Evolutionary conservation across 2,797 vertebrate species (phyloP).

Genomic region (Bufotes viridis): DNA sequence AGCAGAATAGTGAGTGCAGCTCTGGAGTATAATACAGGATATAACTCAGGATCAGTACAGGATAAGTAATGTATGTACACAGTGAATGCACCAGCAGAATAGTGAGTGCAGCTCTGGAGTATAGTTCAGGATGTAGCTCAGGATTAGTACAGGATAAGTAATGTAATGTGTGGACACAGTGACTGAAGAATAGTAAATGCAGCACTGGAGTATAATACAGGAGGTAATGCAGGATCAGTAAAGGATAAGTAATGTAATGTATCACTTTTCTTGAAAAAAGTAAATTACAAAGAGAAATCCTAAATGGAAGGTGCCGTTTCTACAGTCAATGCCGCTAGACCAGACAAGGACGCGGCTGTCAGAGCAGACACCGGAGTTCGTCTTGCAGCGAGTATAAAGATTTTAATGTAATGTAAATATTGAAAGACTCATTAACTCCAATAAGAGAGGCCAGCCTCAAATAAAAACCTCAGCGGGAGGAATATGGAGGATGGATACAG

Average conservation of each 20-base stretch:
- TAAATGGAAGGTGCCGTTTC: neutral
- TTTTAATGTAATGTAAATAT: conserved; percentile 23
- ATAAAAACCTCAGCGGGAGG: neutral
- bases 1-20: too few relatives aligned
- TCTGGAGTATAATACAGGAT: too few relatives aligned
- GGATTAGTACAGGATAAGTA: too few relatives aligned
- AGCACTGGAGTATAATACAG: neutral
- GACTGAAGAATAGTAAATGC: too few relatives aligned
- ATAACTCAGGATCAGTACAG: too few relatives aligned
- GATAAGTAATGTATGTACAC: too few relatives aligned
- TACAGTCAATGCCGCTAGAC: neutral
- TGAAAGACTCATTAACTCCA: conserved; percentile 16
- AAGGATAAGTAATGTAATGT: too few relatives aligned
- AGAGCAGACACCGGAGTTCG: neutral
- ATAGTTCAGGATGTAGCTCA: too few relatives aligned
- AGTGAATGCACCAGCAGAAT: too few relatives aligned
- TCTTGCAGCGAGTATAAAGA: neutral
- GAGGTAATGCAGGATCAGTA: neutral
- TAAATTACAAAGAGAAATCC: neutral
- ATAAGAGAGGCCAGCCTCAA: neutral
- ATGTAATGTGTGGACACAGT: too few relatives aligned
- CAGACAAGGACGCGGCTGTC: too few relatives aligned
- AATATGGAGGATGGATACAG: neutral
- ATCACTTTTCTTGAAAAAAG: neutral
- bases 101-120: too few relatives aligned